Evolutionary conservation across 2,797 vertebrate genomes (phyloP).

Genomic region (Aldrovandia affinis): DNA sequence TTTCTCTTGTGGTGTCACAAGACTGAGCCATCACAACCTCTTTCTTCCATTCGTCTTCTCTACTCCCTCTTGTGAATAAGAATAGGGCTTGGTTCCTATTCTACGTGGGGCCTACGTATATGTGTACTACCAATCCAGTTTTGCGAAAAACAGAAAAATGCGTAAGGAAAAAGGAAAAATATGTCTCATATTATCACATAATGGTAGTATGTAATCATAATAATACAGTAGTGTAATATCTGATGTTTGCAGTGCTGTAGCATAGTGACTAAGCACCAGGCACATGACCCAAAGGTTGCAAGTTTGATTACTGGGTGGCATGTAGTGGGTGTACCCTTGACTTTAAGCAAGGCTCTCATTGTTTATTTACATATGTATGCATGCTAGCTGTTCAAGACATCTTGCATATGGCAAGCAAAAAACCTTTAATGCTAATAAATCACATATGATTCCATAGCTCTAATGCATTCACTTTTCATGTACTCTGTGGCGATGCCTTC

Average conservation of each 20-base stretch:
- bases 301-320: background rate
- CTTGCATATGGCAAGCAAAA: background rate
- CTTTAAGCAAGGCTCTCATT: background rate
- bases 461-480: too few relatives aligned
- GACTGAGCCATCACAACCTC: background rate
- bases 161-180: too few relatives aligned
- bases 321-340: background rate
- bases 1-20: slow-evolving; percentile 36
- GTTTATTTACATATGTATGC: background rate
- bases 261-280: background rate
- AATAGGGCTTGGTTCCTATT: background rate
- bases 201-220: background rate
- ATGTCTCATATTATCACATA: too few relatives aligned
- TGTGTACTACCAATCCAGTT: too few relatives aligned
- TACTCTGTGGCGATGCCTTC: too few relatives aligned
- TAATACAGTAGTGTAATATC: background rate
- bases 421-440: too few relatives aligned
- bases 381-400: background rate
- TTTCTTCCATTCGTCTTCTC: background rate
- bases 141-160: too few relatives aligned
- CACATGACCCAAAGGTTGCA: background rate
- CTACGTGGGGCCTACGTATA: too few relatives aligned
- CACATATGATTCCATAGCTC: too few relatives aligned
- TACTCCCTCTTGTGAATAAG: background rate
- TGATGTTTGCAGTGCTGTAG: background rate